Conservation (phyloP, 2,888 invertebrate genomes). For the Ichneumon xanthorius region DNA sequence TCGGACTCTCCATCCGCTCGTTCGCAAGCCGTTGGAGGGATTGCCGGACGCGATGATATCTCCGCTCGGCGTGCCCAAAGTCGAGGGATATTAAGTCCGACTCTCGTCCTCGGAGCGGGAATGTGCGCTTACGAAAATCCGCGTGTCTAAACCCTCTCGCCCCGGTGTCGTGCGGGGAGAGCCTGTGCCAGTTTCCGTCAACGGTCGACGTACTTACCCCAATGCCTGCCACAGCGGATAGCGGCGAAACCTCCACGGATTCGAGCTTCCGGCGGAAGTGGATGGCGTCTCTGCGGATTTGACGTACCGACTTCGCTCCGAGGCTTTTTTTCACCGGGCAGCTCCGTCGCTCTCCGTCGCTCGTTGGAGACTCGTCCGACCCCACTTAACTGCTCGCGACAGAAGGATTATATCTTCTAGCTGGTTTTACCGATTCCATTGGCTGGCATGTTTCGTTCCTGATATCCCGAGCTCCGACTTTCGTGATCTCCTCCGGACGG, state of each 20-base stretch:
- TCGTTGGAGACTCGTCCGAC: slow-evolving; percentile 58
- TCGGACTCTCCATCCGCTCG: slow-evolving; percentile 53
- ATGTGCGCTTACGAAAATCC: slow-evolving; percentile 25
- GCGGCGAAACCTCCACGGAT: slow-evolving; percentile 15
- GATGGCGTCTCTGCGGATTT: slow-evolving; percentile 32
- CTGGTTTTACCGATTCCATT: slow-evolving; percentile 11
- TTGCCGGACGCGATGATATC: slow-evolving; percentile 72
- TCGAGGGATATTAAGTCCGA: slow-evolving; percentile 69
- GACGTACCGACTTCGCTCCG: slow-evolving; percentile 38
- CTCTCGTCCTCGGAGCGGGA: slow-evolving; percentile 60
- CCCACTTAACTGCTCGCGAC: slow-evolving; percentile 69
- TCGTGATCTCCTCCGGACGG: neutral
- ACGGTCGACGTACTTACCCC: neutral
- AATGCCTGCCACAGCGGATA: neutral
- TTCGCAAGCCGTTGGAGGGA: slow-evolving; percentile 49
- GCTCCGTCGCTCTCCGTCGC: neutral
- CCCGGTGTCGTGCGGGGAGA: neutral
- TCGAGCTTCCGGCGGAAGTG: slow-evolving; percentile 27
- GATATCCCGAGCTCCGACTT: neutral
- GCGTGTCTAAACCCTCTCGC: slow-evolving; percentile 7
- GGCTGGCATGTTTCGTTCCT: neutral
- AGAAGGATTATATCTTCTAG: slow-evolving; percentile 71
- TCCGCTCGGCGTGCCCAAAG: slow-evolving; percentile 67
- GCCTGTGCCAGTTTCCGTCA: neutral
- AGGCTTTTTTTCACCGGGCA: neutral